phyloP scores from a whole-genome alignment of 2,888 invertebrate genomes.

The Oligia latruncula region DNA sequence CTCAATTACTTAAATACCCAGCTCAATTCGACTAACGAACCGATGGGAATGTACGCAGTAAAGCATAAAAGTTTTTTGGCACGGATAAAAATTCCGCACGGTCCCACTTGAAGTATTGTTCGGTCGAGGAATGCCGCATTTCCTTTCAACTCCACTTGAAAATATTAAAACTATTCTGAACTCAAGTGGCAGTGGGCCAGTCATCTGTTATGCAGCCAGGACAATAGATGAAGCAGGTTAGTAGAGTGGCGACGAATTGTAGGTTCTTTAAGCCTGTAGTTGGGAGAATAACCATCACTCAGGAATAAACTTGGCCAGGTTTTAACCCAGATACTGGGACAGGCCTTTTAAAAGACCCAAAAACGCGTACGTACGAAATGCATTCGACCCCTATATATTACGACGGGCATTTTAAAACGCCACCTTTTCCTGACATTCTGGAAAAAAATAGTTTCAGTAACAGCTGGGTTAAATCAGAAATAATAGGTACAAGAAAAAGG shows the following conservation, averaged over 20 bases:
- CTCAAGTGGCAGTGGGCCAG: slow-evolving; percentile 59
- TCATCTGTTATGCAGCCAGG: slow-evolving; percentile 43
- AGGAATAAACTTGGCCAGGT: background rate
- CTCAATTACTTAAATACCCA: slow-evolving; percentile 79
- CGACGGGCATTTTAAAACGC: no score
- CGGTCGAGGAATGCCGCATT: slow-evolving; percentile 59
- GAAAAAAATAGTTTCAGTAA: background rate
- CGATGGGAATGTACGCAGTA: slow-evolving; percentile 67
- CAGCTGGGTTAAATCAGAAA: background rate
- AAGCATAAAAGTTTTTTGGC: slow-evolving; percentile 77
- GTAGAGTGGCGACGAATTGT: slow-evolving; percentile 21
- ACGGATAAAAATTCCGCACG: slow-evolving; percentile 66
- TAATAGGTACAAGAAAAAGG: background rate
- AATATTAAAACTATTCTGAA: slow-evolving; percentile 66
- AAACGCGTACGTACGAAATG: background rate
- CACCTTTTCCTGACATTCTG: no score
- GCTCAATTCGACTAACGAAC: slow-evolving; percentile 74
- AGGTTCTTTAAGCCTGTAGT: background rate
- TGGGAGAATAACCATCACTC: background rate
- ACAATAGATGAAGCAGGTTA: slow-evolving; percentile 35
- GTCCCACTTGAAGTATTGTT: slow-evolving; percentile 58
- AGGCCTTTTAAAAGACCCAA: no score
- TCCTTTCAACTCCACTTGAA: slow-evolving; percentile 57
- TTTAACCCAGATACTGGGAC: background rate
- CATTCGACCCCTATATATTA: no score